A percentile compares a stretch with the other conserved stretches of the same genome.
Conservation (phyloP, 2,888 invertebrate species). For the Caenorhabditis auriculariae region DNA sequence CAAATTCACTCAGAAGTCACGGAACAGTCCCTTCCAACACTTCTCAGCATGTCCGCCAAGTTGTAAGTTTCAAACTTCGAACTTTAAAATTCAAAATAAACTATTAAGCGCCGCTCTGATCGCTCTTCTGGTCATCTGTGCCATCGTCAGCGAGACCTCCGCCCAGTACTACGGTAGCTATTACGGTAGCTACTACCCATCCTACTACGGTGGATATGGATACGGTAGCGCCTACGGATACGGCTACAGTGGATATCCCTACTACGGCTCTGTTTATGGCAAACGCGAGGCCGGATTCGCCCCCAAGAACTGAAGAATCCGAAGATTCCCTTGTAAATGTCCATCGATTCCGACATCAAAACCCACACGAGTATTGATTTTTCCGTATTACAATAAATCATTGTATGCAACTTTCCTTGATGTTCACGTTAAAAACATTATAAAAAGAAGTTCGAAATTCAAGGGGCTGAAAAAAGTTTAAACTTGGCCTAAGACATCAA, state of each 20-base stretch:
- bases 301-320: too few species aligned
- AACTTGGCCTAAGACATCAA: too few species aligned
- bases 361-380: too few species aligned
- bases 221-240: constrained; percentile 5
- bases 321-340: too few species aligned
- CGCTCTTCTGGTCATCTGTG: constrained; percentile 27
- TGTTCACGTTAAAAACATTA: too few species aligned
- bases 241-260: constrained; percentile 12
- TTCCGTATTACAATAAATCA: too few species aligned
- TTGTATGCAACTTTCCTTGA: too few species aligned
- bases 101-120: constrained; percentile 22
- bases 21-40: constrained; percentile 8
- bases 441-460: too few species aligned
- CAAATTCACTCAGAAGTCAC: too few species aligned
- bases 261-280: constrained; percentile 27
- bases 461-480: too few species aligned
- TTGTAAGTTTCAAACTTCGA: constrained; percentile 12
- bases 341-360: too few species aligned
- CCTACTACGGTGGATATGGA: constrained; percentile 23
- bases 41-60: constrained; percentile 16
- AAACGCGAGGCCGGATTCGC: constrained; percentile 28
- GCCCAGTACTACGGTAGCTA: constrained; percentile 24
- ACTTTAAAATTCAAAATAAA: neutral
- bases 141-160: constrained; percentile 16
- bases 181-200: too few species aligned